Evolutionary conservation across 2,888 invertebrate genomes (phyloP).

Genomic region (Elegia similella): DNA sequence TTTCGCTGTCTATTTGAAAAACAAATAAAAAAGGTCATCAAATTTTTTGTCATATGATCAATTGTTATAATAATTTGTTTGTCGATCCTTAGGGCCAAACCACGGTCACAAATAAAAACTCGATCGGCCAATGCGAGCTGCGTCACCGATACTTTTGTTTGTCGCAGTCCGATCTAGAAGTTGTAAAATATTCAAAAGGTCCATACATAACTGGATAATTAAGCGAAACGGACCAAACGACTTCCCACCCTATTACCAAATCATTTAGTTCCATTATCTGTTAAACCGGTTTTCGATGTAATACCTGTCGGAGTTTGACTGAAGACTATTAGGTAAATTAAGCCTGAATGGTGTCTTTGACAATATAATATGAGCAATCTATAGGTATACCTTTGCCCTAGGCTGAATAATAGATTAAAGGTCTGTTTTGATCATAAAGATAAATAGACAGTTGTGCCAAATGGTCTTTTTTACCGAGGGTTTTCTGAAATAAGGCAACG

Average conservation of each 20-base stretch:
- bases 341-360: slow-evolving; percentile 9
- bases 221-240: slow-evolving; percentile 24
- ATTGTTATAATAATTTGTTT: too few relatives aligned
- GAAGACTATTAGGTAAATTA: slow-evolving; percentile 12
- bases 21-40: too few relatives aligned
- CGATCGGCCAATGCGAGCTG: not conserved
- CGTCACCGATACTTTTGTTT: slow-evolving; percentile 32
- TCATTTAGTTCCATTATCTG: not conserved
- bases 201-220: slow-evolving; percentile 36
- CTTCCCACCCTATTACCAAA: slow-evolving; percentile 11
- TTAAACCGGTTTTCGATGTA: not conserved
- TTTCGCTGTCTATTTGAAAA: too few relatives aligned
- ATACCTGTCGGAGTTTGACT: not conserved
- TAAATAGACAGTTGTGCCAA: too few relatives aligned
- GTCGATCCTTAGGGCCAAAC: too few relatives aligned
- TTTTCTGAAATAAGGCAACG: too few relatives aligned
- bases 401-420: not conserved
- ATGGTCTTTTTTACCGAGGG: too few relatives aligned
- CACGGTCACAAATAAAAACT: too few relatives aligned
- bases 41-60: too few relatives aligned
- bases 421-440: not conserved
- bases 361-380: slow-evolving; percentile 6
- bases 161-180: slow-evolving; percentile 31
- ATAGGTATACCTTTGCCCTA: not conserved
- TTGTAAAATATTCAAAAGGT: slow-evolving; percentile 39